Evolutionary conservation across 2,888 invertebrate genomes (phyloP).

Genomic region (Ptychoptera albimana): DNA sequence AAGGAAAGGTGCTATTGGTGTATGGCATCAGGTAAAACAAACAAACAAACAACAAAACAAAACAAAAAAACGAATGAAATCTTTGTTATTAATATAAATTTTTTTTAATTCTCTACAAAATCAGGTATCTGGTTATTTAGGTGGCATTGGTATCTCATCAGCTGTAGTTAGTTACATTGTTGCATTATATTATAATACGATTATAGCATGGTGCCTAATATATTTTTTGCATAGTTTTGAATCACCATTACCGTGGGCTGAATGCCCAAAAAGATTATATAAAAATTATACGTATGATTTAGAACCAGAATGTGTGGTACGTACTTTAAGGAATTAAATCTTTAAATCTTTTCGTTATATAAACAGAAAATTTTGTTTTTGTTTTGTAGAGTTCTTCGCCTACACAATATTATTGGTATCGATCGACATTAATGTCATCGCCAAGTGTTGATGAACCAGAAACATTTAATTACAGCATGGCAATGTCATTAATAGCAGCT

Average conservation of each 20-base stretch:
- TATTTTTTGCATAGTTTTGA: constrained; percentile 90
- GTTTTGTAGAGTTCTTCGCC: constrained; percentile 62
- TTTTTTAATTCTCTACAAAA: neutral
- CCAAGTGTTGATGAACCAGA: constrained; percentile 74
- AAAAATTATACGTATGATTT: constrained; percentile 60
- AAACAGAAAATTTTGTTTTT: neutral
- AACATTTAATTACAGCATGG: constrained; percentile 84
- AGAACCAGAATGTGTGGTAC: constrained; percentile 70
- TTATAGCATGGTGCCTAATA: constrained; percentile 94
- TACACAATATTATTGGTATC: constrained; percentile 91
- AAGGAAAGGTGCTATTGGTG: constrained; percentile 86
- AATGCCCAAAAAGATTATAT: constrained; percentile 73
- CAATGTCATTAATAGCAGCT: constrained; percentile 67
- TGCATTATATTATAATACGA: constrained; percentile 92
- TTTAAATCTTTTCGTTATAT: neutral
- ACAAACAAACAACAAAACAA: neutral
- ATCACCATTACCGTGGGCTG: constrained; percentile 79
- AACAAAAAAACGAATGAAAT: neutral
- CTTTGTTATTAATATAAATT: neutral
- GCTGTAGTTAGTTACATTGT: constrained; percentile 94
- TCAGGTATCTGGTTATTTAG: constrained; percentile 64
- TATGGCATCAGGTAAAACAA: constrained; percentile 62
- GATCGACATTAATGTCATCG: constrained; percentile 80
- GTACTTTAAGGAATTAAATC: constrained; percentile 20
- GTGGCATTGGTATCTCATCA: constrained; percentile 83